Base-by-base conservation (phyloP, 2,888 invertebrate genomes). In the Nezara viridula region DNA sequence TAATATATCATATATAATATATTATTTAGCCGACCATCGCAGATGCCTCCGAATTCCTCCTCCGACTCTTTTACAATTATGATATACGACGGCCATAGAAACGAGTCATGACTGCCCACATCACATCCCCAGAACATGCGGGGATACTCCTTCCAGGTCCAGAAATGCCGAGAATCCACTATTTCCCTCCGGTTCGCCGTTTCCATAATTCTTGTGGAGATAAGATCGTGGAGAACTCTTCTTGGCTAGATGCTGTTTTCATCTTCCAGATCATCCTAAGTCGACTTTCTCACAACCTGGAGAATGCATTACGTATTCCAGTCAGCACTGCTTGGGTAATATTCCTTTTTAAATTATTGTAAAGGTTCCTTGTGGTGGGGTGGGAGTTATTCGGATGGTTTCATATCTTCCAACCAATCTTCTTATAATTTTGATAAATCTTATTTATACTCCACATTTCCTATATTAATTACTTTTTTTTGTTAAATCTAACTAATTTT, bases 271-370 rank as follows among this genome's bases (percentile, higher is more conserved):
- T 50, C 50, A 50, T 50, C 21, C 50, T 50, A 2, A 21, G 50
- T 50, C 55, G 55, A 55, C 55, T 55, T 55, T 55, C 55, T 55
- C 55, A 55, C 55, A 55, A n/a, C 55, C n/a, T 55, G 55, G n/a
- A 7, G 55, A 55, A n/a, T 55, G 55, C 55, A 55, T 55, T 55
- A 55, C n/a, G n/a, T 55, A 55, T 55, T 55, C 55, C 55, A 55
- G 55, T 55, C 55, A 55, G n/a, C 55, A 0, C 7, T 4, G n/a
- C n/a, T 7, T n/a, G n/a, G 24, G 55, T 55, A 55, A 55, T 55
- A 55, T 55, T 55, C 55, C n/a, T 55, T 55, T n/a, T n/a, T n/a
- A n/a, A 55, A n/a, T 55, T 55, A 55, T 55, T 9, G n/a, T 55
- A 55, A 55, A n/a, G n/a, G 55, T 55, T 55, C n/a, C 50, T 55